These are phyloP conservation scores for Microcebus jonahi DNA, from an alignment of 2,113 vertebrate genomes.

Conservation along the genomic window DNA sequence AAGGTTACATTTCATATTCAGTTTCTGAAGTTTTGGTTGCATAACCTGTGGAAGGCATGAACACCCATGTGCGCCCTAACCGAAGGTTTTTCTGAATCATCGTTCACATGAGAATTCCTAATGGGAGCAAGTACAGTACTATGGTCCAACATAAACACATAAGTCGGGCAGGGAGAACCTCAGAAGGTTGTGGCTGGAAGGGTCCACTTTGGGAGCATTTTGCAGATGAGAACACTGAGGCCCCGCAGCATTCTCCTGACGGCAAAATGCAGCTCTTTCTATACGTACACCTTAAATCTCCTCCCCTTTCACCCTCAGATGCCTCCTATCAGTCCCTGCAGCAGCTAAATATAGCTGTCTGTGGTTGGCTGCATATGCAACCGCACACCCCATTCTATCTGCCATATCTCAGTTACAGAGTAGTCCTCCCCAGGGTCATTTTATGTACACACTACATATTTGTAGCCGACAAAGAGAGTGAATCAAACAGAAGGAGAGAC, in stretches of 20 bases:
- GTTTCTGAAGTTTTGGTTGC: slow-evolving; percentile 65
- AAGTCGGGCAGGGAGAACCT: neutral
- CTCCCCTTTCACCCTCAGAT: slow-evolving; percentile 45
- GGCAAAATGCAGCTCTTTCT: neutral
- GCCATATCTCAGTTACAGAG: slow-evolving; percentile 82
- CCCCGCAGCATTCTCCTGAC: neutral
- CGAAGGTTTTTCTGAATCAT: slow-evolving; percentile 59
- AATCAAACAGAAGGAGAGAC: slow-evolving; percentile 81
- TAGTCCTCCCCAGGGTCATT: slow-evolving; percentile 84
- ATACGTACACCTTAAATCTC: neutral
- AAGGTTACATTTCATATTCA: slow-evolving; percentile 39
- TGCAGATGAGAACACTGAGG: neutral
- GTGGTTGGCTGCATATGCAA: slow-evolving; percentile 26
- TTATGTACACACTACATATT: slow-evolving; percentile 82
- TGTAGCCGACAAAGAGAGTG: slow-evolving; percentile 81
- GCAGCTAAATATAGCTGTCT: slow-evolving; percentile 56
- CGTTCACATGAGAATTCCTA: slow-evolving; percentile 29
- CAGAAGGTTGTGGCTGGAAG: neutral
- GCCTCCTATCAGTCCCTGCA: slow-evolving; percentile 11
- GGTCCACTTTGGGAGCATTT: neutral
- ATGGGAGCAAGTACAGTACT: neutral
- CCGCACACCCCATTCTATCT: slow-evolving; percentile 67
- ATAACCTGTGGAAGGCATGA: slow-evolving; percentile 56
- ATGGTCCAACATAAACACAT: neutral
- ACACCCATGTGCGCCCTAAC: slow-evolving; percentile 39